phyloP scores from a whole-genome alignment of 37 sponge, comb jelly and placozoan genomes.

The Ianthella basta region DNA sequence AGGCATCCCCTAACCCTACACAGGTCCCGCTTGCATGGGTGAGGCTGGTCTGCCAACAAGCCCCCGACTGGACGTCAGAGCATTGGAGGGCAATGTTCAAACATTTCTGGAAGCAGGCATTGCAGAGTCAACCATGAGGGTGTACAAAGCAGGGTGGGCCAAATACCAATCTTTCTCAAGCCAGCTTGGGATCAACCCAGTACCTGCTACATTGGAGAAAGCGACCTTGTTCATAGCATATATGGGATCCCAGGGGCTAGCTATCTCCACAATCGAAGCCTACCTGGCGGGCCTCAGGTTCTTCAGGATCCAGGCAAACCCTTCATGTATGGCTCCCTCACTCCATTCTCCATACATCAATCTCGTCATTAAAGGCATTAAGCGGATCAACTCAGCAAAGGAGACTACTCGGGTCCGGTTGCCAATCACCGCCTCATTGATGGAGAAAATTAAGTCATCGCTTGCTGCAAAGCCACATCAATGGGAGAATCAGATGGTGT shows the following conservation, averaged over 20 bases:
- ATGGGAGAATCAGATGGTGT: background rate
- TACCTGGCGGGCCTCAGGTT: slow-evolving; percentile 1
- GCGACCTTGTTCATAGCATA: background rate
- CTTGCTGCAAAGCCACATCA: background rate
- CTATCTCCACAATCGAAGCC: background rate
- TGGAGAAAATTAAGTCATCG: background rate
- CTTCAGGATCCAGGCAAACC: background rate
- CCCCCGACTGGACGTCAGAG: background rate
- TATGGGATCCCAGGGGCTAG: background rate
- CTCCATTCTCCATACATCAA: background rate
- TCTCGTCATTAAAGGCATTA: background rate
- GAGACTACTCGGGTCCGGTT: background rate
- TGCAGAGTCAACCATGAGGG: slow-evolving; percentile 5
- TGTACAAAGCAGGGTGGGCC: background rate
- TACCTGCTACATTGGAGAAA: background rate
- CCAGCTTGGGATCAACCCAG: background rate
- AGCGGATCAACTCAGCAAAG: background rate
- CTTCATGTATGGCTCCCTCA: background rate
- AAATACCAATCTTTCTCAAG: background rate
- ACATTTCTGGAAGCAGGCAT: background rate
- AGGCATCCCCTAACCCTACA: background rate
- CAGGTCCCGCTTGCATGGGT: background rate
- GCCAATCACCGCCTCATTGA: background rate
- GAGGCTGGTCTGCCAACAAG: background rate
- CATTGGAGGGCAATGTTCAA: background rate